Evolutionary conservation across 2,888 invertebrate genomes (phyloP).

Genomic region (Leistus spinibarbis): DNA sequence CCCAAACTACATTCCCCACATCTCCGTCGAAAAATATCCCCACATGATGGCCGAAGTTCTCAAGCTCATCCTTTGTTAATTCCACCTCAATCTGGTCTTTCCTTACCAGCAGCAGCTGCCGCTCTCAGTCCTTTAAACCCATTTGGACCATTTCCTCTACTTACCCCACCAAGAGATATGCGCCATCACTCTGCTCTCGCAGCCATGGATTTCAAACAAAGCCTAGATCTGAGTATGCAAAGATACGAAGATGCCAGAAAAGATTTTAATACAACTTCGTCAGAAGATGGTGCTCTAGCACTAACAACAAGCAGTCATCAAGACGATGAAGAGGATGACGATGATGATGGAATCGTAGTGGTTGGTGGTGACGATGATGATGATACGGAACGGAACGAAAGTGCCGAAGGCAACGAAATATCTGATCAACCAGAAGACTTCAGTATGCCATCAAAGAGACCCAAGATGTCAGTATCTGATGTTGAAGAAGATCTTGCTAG

Average conservation of each 20-base stretch:
- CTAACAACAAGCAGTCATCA: constrained; percentile 48
- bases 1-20: constrained; percentile 97
- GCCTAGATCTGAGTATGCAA: constrained; percentile 63
- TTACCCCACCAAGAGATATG: constrained; percentile 73
- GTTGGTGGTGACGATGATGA: constrained; percentile 69
- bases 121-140: constrained; percentile 74
- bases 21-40: constrained; percentile 89
- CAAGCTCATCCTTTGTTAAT: constrained; percentile 83
- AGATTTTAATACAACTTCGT: constrained; percentile 42
- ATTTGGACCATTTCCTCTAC: constrained; percentile 78
- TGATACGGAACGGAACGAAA: constrained; percentile 54
- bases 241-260: constrained; percentile 58
- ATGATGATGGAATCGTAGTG: constrained; percentile 79
- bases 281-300: constrained; percentile 52
- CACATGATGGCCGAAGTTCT: constrained; percentile 89
- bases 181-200: constrained; percentile 65
- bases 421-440: constrained; percentile 71
- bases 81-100: constrained; percentile 72
- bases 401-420: constrained; percentile 54
- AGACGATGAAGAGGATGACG: constrained; percentile 67
- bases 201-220: constrained; percentile 69
- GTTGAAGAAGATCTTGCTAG: constrained; percentile 63
- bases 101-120: constrained; percentile 65
- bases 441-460: constrained; percentile 69
- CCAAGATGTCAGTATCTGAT: constrained; percentile 63